phyloP scores from a whole-genome alignment of 2,797 vertebrate genomes.

The Enteromius anoplus region DNA sequence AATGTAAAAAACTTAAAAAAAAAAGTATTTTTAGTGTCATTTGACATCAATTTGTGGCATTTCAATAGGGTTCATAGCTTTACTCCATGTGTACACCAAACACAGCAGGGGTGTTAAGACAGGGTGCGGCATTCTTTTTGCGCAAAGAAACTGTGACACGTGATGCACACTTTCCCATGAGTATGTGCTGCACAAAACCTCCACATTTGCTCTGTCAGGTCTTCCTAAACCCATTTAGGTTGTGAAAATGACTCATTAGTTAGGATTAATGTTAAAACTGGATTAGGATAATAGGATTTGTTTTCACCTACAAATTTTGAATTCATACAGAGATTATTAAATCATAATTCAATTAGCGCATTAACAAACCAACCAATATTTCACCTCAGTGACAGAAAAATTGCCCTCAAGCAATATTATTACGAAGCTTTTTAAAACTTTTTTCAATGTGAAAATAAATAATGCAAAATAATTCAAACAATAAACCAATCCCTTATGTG shows the following conservation, averaged over 20 bases:
- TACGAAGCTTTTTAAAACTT: background rate
- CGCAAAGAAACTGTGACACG: constrained; percentile 71
- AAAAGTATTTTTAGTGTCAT: constrained; percentile 41
- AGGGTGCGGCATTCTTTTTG: constrained; percentile 70
- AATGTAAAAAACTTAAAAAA: constrained; percentile 16
- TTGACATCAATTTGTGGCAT: constrained; percentile 69
- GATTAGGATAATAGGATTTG: constrained; percentile 25
- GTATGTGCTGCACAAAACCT: constrained; percentile 72
- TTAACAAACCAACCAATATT: background rate
- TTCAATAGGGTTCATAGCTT: constrained; percentile 92
- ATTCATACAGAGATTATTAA: background rate
- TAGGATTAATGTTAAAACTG: constrained; percentile 16
- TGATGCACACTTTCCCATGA: constrained; percentile 24
- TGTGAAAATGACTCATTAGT: background rate
- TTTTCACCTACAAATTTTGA: background rate
- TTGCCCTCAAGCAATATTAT: background rate
- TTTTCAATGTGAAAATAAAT: background rate
- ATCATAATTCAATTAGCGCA: constrained; percentile 17
- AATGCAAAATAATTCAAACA: background rate
- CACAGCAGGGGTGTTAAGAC: constrained; percentile 70
- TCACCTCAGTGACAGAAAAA: background rate
- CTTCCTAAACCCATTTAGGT: background rate
- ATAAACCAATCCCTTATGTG: background rate
- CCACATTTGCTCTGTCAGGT: constrained; percentile 22
- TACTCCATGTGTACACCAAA: constrained; percentile 82